phyloP scores from a whole-genome alignment of 2,113 vertebrate genomes.

The Oreochromis spilurus region DNA sequence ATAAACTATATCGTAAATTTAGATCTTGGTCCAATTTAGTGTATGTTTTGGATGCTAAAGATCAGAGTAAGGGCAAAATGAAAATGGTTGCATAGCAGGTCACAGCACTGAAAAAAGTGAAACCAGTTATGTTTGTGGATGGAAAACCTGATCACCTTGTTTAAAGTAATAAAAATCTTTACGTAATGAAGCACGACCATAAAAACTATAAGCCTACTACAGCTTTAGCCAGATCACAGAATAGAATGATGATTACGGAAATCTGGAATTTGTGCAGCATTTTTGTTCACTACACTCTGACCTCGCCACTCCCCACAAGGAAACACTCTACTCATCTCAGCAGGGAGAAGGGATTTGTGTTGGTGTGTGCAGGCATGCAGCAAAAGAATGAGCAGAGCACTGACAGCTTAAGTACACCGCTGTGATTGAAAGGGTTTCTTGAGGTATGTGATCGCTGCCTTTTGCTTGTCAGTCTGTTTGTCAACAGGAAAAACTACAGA shows the following conservation, averaged over 20 bases:
- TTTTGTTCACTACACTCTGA: conserved; percentile 1
- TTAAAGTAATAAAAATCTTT: not conserved
- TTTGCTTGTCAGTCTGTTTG: not conserved
- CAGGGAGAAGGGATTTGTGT: not conserved
- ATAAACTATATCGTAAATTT: not conserved
- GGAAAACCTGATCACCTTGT: not conserved
- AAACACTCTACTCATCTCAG: conserved; percentile 1
- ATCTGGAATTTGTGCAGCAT: not conserved
- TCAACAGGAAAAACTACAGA: not conserved
- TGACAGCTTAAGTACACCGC: not conserved
- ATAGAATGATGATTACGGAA: not conserved
- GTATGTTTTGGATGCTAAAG: not conserved
- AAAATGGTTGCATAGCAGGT: not conserved
- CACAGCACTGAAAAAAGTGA: not conserved
- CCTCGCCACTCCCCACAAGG: not conserved
- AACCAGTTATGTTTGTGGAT: not conserved
- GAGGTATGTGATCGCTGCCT: not conserved
- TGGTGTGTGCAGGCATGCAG: conserved; percentile 19
- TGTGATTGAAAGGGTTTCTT: conserved; percentile 7
- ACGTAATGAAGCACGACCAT: not conserved
- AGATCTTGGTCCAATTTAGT: not conserved
- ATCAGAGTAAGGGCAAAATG: not conserved
- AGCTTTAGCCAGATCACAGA: not conserved
- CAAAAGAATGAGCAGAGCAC: conserved; percentile 2
- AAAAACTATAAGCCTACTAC: not conserved